These are phyloP conservation scores for Strigamia transsilvanica DNA, from an alignment of 2,888 invertebrate species.

Conservation along the genomic window DNA sequence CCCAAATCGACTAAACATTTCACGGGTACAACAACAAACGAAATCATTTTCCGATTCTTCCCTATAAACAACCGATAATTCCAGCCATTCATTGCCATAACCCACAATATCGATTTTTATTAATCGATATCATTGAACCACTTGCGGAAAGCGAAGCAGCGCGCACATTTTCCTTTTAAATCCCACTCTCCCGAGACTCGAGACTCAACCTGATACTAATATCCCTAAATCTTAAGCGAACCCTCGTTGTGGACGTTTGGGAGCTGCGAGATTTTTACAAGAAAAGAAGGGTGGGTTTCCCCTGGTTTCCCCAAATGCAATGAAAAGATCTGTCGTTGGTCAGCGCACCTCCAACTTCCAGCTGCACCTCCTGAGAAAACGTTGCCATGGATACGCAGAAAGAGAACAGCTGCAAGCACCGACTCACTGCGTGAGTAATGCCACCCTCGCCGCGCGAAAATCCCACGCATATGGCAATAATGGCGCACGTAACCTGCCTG, in stretches of 20 bases:
- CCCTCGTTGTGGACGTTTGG: background rate
- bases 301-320: background rate
- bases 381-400: conserved; percentile 25
- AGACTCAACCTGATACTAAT: conserved; percentile 35
- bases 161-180: background rate
- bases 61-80: background rate
- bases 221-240: background rate
- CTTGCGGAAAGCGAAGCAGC: background rate
- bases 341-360: conserved; percentile 25
- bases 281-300: background rate
- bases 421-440: conserved; percentile 39
- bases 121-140: background rate
- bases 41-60: too few relatives aligned
- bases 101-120: background rate
- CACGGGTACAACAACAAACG: too few relatives aligned
- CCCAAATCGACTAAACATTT: too few relatives aligned
- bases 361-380: conserved; percentile 44
- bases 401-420: conserved; percentile 44
- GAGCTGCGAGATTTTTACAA: background rate
- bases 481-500: conserved; percentile 17
- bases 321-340: conserved; percentile 38
- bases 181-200: background rate
- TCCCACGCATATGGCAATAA: conserved; percentile 32
- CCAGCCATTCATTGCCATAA: background rate
- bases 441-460: conserved; percentile 3